These are phyloP conservation scores for Volucella inanis DNA, from an alignment of 2,888 invertebrate species.

Conservation along the genomic window DNA sequence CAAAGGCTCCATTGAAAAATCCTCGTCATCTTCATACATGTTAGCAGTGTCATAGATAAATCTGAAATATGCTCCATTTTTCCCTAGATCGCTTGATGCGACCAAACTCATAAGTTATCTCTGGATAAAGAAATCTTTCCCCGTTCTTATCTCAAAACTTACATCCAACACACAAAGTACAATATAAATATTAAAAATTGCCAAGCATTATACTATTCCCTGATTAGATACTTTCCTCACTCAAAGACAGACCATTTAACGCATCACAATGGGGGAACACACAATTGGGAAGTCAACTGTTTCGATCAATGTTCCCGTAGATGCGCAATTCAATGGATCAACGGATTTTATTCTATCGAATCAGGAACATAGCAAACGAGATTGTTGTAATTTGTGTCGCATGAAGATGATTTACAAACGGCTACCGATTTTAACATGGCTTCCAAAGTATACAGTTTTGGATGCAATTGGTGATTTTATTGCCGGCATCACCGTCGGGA, in stretches of 20 bases:
- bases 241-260: neutral
- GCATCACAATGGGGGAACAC: constrained; percentile 28
- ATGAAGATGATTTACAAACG: constrained; percentile 82
- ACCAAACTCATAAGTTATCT: too few relatives aligned
- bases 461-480: constrained; percentile 93
- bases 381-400: constrained; percentile 23
- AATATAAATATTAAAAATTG: too few relatives aligned
- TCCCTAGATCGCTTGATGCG: neutral
- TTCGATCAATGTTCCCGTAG: constrained; percentile 76
- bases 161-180: too few relatives aligned
- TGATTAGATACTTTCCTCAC: too few relatives aligned
- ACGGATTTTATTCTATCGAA: constrained; percentile 76
- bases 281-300: constrained; percentile 19
- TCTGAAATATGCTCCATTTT: constrained; percentile 22
- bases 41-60: neutral
- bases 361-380: constrained; percentile 76
- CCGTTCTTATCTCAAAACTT: too few relatives aligned
- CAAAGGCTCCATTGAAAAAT: too few relatives aligned
- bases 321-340: constrained; percentile 79
- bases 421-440: constrained; percentile 90
- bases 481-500: constrained; percentile 95
- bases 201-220: too few relatives aligned
- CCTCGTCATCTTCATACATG: too few relatives aligned
- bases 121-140: too few relatives aligned
- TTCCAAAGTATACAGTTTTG: constrained; percentile 88